Base-by-base conservation (phyloP, 2,888 invertebrate genomes). In the Parnassius mnemosyne region DNA sequence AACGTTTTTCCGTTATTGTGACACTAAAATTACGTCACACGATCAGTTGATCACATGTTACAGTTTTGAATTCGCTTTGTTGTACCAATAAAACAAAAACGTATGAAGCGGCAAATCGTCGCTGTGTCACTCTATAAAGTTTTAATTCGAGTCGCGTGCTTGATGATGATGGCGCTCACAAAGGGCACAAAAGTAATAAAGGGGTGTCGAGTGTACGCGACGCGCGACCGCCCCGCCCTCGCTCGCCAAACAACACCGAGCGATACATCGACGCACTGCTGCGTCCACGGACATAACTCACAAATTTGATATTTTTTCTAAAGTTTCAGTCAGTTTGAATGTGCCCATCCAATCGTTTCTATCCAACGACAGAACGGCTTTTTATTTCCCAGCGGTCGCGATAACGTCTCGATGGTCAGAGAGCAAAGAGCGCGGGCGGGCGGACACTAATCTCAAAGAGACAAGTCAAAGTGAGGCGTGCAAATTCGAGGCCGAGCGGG, bases 391-490 rank as follows among this genome's bases (percentile, higher is more conserved):
- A 60, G 57, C 63, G 65, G 65, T 52, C 66, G 63, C 66, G 68
- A 66, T 69, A 67, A 66, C 67, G 68, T 69, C 69, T 70, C 69
- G 66, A 65, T 60, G 70, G 71, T 72, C 73, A 70, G 68, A 70
- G 71, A 68, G 68, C 69, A 70, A 66, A 68, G 71, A 76, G 75
- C 75, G 74, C 79, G 78, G 72, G 76, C 74, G 75, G 74, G 75
- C 79, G 78, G 72, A 76, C 74, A 67, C 82, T 87, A 85, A 87
- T 88, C 85, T 87, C 81, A 85, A 83, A 86, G 82, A 84, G 86
- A 79, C 80, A 78, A 75, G 77, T 86, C 87, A 89, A 89, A 89
- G 88, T 86, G 84, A 78, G 88, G 85, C 89, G 88, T 87, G 89
- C 84, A 87, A 89, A 89, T 88, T 88, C 79, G 84, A 83, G 83